These are phyloP conservation scores for Bombylius discolor DNA, from an alignment of 2,888 invertebrate genomes.

Conservation along the genomic window DNA sequence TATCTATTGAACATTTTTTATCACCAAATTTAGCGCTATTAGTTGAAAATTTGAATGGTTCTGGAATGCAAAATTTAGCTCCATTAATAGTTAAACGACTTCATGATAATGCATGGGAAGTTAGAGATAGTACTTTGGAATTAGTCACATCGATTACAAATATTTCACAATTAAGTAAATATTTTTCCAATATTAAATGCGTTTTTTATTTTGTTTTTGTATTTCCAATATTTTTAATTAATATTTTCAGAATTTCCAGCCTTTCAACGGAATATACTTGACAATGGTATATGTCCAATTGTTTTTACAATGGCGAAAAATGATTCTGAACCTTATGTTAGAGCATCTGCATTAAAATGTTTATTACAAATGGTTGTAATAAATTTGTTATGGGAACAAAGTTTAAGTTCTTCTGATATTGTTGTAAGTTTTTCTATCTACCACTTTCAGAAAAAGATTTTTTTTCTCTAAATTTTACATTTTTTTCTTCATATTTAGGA, in stretches of 20 bases:
- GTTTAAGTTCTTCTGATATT: constrained; percentile 45
- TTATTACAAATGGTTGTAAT: constrained; percentile 54
- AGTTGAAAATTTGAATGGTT: constrained; percentile 50
- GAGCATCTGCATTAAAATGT: constrained; percentile 61
- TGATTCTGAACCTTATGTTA: constrained; percentile 61
- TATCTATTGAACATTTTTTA: constrained; percentile 60
- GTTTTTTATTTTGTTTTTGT: background rate
- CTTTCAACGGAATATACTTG: constrained; percentile 56
- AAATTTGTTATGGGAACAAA: constrained; percentile 51
- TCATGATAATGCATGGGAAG: constrained; percentile 64
- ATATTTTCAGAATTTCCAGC: constrained; percentile 53
- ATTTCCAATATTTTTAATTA: background rate
- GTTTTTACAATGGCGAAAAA: constrained; percentile 51
- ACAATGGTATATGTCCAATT: constrained; percentile 50
- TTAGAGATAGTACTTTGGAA: constrained; percentile 64
- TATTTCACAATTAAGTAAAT: constrained; percentile 58
- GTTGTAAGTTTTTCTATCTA: constrained; percentile 39
- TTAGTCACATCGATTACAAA: constrained; percentile 54
- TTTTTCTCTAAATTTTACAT: constrained; percentile 3
- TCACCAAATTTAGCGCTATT: constrained; percentile 63
- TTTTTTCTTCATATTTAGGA: constrained; percentile 30
- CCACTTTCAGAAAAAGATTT: background rate
- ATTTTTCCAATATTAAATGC: background rate
- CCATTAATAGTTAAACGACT: constrained; percentile 54
- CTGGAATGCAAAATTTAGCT: constrained; percentile 51